Conservation (phyloP, 53 echinoderm and acorn worm species). For the Actinopyga echinites region DNA sequence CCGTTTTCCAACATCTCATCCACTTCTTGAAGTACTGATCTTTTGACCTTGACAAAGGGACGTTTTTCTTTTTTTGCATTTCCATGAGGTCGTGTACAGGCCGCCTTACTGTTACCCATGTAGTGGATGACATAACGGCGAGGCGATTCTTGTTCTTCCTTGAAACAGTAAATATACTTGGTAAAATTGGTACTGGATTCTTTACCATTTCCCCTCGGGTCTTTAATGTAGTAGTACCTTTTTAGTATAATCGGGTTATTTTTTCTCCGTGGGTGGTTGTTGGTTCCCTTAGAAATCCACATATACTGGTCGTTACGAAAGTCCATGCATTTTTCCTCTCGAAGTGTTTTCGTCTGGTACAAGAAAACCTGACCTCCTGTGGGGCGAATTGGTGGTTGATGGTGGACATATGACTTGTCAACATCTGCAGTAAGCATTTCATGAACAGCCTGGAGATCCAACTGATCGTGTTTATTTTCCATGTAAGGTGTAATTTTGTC, state of each 20-base stretch:
- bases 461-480: no score
- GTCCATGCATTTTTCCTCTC: not conserved
- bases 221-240: not conserved
- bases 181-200: not conserved
- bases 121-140: not conserved
- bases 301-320: slow-evolving; percentile 2
- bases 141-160: not conserved
- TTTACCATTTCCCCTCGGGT: not conserved
- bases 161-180: not conserved
- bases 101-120: not conserved
- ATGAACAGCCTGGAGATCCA: no score
- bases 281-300: slow-evolving; percentile 5
- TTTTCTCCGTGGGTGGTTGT: not conserved
- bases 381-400: not conserved
- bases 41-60: not conserved
- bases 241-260: not conserved
- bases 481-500: no score
- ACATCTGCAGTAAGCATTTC: no score
- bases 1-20: not conserved
- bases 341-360: not conserved
- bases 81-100: not conserved
- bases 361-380: not conserved
- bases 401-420: no score
- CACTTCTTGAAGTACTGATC: not conserved
- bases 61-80: not conserved